Percentiles rank a stretch among this genome's conserved stretches.
Conservation (phyloP, 2,797 vertebrate species). For the Gobionotothen gibberifrons region DNA sequence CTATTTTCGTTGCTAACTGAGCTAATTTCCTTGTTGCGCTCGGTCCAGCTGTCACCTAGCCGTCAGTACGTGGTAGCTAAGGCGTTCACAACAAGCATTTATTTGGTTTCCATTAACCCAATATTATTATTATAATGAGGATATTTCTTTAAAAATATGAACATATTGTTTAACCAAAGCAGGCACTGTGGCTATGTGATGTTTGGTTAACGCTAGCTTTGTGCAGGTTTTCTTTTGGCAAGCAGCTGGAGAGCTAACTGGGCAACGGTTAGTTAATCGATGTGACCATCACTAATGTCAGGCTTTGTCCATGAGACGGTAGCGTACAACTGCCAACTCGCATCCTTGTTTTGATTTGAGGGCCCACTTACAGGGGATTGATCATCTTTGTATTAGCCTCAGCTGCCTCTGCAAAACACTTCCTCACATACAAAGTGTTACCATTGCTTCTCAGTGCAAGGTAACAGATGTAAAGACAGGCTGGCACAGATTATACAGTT, state of each 20-base stretch:
- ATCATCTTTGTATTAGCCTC: constrained; percentile 32
- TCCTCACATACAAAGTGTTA: constrained; percentile 9
- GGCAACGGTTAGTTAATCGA: constrained; percentile 57
- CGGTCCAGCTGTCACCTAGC: constrained; percentile 71
- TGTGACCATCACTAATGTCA: constrained; percentile 26
- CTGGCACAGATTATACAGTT: not conserved
- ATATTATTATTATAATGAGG: not conserved
- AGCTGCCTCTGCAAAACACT: constrained; percentile 16
- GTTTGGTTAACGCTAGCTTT: constrained; percentile 67
- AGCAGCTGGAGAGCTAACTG: constrained; percentile 42
- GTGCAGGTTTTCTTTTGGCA: constrained; percentile 24
- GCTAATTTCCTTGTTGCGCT: constrained; percentile 80
- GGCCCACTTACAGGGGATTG: constrained; percentile 40
- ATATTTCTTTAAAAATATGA: not conserved
- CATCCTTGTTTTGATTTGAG: constrained; percentile 54
- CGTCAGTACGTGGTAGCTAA: constrained; percentile 48
- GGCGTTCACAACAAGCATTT: constrained; percentile 22
- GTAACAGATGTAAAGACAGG: constrained; percentile 13
- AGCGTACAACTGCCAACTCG: constrained; percentile 22
- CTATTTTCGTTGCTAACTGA: constrained; percentile 66
- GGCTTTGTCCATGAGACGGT: constrained; percentile 51
- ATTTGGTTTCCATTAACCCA: not conserved
- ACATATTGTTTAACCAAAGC: constrained; percentile 3
- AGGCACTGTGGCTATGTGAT: constrained; percentile 27
- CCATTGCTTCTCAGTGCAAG: not conserved